Percentiles rank a stretch among this genome's conserved stretches.
Conservation (phyloP, 2,888 invertebrate species). For the Drosophila neonasuta region DNA sequence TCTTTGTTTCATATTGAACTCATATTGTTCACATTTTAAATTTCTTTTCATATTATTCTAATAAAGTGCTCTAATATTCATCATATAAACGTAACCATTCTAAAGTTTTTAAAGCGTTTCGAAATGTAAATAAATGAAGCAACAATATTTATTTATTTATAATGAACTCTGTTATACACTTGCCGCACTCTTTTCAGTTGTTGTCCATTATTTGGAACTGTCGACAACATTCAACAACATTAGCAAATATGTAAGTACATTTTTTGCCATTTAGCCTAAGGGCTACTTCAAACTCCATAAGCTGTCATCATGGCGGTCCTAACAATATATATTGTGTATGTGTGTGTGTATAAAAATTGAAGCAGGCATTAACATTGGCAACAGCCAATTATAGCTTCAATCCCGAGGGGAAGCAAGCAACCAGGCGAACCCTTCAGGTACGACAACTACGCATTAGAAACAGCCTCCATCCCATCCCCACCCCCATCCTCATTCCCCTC, state of each 20-base stretch:
- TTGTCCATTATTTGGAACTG: slow-evolving; percentile 38
- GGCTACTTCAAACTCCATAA: slow-evolving; percentile 35
- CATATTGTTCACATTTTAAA: too few species aligned
- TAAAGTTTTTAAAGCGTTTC: not conserved
- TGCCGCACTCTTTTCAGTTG: slow-evolving; percentile 5
- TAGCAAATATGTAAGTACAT: slow-evolving; percentile 30
- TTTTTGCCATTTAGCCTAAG: slow-evolving; percentile 12
- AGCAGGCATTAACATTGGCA: slow-evolving; percentile 56
- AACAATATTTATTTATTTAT: slow-evolving; percentile 6
- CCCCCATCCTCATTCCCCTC: too few species aligned
- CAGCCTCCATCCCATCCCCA: not conserved
- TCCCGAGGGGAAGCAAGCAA: slow-evolving; percentile 2
- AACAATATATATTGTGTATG: slow-evolving; percentile 17
- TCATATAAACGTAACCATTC: not conserved
- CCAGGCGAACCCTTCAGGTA: slow-evolving; percentile 58
- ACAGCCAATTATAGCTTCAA: slow-evolving; percentile 64
- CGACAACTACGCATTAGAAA: slow-evolving; percentile 64
- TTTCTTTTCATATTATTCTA: too few species aligned
- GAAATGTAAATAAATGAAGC: not conserved
- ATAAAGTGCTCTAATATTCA: not conserved
- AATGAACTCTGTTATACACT: slow-evolving; percentile 1
- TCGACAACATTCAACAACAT: slow-evolving; percentile 38
- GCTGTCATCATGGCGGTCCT: slow-evolving; percentile 51
- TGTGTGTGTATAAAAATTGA: not conserved
- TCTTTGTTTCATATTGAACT: too few species aligned